A percentile compares a stretch with the other conserved stretches of the same genome.
Conservation (phyloP, 2,113 vertebrate genomes). For the Heterocephalus glaber region DNA sequence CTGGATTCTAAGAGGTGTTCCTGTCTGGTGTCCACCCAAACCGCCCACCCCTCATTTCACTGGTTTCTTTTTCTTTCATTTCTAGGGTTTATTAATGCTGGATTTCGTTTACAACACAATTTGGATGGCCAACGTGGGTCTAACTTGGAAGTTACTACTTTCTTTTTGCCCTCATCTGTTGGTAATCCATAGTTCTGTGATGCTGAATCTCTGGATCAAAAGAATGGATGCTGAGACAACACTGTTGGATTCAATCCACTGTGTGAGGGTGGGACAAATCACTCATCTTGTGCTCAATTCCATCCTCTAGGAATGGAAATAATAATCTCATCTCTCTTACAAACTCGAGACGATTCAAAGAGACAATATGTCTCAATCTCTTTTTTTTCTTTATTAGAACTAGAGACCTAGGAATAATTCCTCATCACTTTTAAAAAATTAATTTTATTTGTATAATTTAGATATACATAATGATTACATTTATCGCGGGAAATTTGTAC, state of each 20-base stretch:
- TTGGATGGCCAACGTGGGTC: neutral
- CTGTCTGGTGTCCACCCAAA: neutral
- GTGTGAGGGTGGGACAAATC: neutral
- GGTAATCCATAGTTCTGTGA: neutral
- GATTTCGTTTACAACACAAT: neutral
- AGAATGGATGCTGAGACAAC: neutral
- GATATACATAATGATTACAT: too few relatives aligned
- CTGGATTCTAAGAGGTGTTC: neutral
- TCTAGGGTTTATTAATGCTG: neutral
- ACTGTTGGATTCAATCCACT: neutral
- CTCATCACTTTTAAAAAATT: neutral
- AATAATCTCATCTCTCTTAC: neutral
- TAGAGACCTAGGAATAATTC: neutral
- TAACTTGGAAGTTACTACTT: neutral
- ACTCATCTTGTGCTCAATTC: neutral
- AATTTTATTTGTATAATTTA: neutral
- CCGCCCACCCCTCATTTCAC: neutral
- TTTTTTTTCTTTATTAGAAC: neutral
- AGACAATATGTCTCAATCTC: neutral
- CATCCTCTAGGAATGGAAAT: neutral
- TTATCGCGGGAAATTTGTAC: neutral
- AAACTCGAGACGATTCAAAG: neutral
- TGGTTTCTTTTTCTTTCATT: neutral
- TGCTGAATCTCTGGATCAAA: neutral
- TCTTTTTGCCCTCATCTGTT: neutral